Base-by-base conservation (phyloP, 2,797 vertebrate genomes). In the Picus viridis region DNA sequence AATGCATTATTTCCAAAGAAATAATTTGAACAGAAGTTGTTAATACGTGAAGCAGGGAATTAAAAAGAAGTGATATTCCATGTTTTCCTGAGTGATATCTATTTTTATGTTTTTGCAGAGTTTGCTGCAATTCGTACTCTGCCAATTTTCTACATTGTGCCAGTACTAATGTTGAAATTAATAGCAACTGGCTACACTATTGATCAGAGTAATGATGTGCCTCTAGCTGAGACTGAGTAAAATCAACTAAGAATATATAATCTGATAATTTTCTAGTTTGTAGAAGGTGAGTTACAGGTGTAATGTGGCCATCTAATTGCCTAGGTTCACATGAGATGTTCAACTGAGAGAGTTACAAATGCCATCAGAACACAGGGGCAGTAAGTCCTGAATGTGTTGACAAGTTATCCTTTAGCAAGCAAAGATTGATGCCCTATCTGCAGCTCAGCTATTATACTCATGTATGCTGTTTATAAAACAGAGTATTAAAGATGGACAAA, bases 261-360 rank as follows among this genome's bases (percentile, higher is more conserved):
- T 65, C 62, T 51, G 23, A 61, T 80, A 41, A 92, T 90, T 49
- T 90, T 49, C 39, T 56, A 61, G 72, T 89, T 77, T 76, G 69
- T 7, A 53, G 76, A 87, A 91, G 91, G 93, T 86, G 71, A 90
- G 86, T 80, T 89, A 80, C 51, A 81, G 82, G 95, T 71, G 82
- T 67, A 91, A 88, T 3, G 2, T 10, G 71, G 41, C 63, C 65
- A 64, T 18, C 57, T 86, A 94, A 93, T 69, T 92, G 86, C 62
- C 51, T 56, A 29, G 71, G 57, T 75, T 89, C 73, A 58, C 30
- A 47, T 49, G 70, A 65, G 81, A 64, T 82, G 87, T 89, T 94
- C 95, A 94, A 87, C 90, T 94, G 56, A 39, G 77, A 56, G 64
- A 70, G 59, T n/a, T 82, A 82, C 3, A 2, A 51, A 83, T 68